phyloP scores from a whole-genome alignment of 2,797 vertebrate genomes.

The Eupleurogrammus muticus region DNA sequence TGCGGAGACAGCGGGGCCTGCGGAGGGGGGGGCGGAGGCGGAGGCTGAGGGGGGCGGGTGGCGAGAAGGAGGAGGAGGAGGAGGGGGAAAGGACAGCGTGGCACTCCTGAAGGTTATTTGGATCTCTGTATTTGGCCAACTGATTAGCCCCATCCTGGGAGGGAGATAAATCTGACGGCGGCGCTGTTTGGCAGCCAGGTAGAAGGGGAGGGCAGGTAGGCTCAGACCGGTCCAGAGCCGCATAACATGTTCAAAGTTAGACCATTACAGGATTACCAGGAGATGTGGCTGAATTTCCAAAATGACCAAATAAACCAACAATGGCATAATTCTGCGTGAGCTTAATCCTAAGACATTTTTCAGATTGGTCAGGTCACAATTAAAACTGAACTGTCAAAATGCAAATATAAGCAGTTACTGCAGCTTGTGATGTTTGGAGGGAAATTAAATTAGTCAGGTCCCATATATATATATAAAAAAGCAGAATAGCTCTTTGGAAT shows the following conservation, averaged over 20 bases:
- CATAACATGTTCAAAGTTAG: slow-evolving; percentile 11
- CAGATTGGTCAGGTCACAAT: too few species aligned
- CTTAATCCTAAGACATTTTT: not conserved
- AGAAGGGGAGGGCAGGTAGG: slow-evolving; percentile 41
- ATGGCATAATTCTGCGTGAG: accelerated
- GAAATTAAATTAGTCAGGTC: too few species aligned
- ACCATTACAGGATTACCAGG: slow-evolving; percentile 9
- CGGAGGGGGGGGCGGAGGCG: slow-evolving; percentile 68
- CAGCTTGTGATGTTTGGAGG: not conserved
- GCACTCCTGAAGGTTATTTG: slow-evolving; percentile 99
- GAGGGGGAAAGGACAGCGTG: slow-evolving; percentile 94
- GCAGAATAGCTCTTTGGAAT: not conserved
- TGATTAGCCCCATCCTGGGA: slow-evolving; percentile 78
- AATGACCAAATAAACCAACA: not conserved
- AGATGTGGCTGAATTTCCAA: slow-evolving; percentile 9
- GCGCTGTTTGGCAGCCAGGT: slow-evolving; percentile 53
- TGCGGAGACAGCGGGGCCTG: slow-evolving; percentile 94
- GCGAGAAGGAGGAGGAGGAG: slow-evolving; percentile 32
- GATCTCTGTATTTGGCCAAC: slow-evolving; percentile 92
- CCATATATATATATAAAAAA: not conserved
- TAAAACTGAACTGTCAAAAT: too few species aligned
- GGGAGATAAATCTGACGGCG: slow-evolving; percentile 82
- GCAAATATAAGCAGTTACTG: too few species aligned
- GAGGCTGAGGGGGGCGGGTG: slow-evolving; percentile 9
- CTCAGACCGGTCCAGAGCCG: slow-evolving; percentile 19